A percentile compares a stretch with the other conserved stretches of the same genome.
Evolutionary conservation across 2,888 invertebrate genomes (phyloP).

Genomic region (Neoascia interrupta): DNA sequence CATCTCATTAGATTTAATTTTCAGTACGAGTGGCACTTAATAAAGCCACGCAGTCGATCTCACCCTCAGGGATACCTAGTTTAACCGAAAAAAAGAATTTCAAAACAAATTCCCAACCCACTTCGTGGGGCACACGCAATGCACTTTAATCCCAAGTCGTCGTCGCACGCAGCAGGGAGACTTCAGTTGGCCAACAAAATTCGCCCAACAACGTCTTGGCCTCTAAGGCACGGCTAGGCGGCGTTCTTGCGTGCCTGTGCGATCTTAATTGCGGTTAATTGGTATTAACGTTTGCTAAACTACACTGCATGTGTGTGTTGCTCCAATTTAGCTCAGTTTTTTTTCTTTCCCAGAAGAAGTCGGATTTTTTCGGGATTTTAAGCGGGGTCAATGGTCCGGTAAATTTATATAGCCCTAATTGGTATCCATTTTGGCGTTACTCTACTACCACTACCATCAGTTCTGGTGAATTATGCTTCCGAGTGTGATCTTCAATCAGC

Average conservation of each 20-base stretch:
- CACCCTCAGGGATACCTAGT: slow-evolving; percentile 42
- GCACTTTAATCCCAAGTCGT: slow-evolving; percentile 29
- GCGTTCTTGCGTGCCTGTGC: slow-evolving; percentile 29
- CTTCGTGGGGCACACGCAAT: slow-evolving; percentile 58
- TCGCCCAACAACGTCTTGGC: slow-evolving; percentile 9
- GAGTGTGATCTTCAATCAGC: slow-evolving; percentile 44
- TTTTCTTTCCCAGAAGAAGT: slow-evolving; percentile 46
- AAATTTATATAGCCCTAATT: slow-evolving; percentile 43
- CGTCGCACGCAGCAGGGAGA: slow-evolving; percentile 7
- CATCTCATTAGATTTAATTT: slow-evolving; percentile 60
- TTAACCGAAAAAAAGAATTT: slow-evolving; percentile 37
- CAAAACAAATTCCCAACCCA: slow-evolving; percentile 29
- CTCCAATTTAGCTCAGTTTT: slow-evolving; percentile 46
- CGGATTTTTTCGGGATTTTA: slow-evolving; percentile 26
- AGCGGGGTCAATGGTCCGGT: slow-evolving; percentile 46
- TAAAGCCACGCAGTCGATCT: slow-evolving; percentile 20
- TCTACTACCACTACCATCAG: slow-evolving; percentile 11
- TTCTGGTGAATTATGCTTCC: slow-evolving; percentile 56
- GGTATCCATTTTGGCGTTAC: slow-evolving; percentile 34
- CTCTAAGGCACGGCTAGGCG: slow-evolving; percentile 6
- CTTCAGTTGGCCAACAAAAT: slow-evolving; percentile 45
- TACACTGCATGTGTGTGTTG: slow-evolving; percentile 6
- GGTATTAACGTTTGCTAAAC: slow-evolving; percentile 75
- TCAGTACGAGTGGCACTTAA: slow-evolving; percentile 50
- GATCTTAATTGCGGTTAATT: slow-evolving; percentile 78